Evolutionary conservation across 2,888 invertebrate species (phyloP).

Genomic region (Spodoptera exigua): DNA sequence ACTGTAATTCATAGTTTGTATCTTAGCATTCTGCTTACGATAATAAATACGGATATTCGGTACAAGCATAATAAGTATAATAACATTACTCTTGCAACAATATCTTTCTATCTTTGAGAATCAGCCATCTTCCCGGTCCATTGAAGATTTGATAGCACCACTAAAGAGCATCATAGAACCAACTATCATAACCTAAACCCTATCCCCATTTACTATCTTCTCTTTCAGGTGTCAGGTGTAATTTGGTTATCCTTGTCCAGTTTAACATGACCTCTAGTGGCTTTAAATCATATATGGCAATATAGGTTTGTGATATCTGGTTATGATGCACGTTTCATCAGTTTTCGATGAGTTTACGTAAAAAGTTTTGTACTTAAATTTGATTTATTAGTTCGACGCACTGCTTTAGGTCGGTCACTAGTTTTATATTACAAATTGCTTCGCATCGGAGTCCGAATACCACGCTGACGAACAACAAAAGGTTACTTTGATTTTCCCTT

Average conservation of each 20-base stretch:
- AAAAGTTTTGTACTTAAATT: no score
- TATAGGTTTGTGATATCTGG: slow-evolving; percentile 1
- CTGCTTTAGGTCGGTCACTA: not conserved
- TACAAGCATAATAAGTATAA: slow-evolving; percentile 25
- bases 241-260: not conserved
- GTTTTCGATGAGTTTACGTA: not conserved
- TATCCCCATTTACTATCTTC: not conserved
- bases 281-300: not conserved
- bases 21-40: slow-evolving; percentile 10
- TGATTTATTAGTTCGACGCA: no score
- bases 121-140: slow-evolving; percentile 31
- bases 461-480: no score
- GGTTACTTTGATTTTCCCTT: no score
- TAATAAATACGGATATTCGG: not conserved
- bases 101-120: slow-evolving; percentile 26
- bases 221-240: not conserved
- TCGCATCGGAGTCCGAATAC: no score
- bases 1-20: not conserved
- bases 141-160: slow-evolving; percentile 10
- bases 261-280: slow-evolving; percentile 3
- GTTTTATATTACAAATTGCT: not conserved
- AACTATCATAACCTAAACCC: slow-evolving; percentile 1
- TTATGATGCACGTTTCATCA: not conserved
- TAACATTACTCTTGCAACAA: slow-evolving; percentile 32
- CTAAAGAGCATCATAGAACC: slow-evolving; percentile 20